Conservation (phyloP, 2,888 invertebrate genomes). For the Mesorhabditis sp. region DNA sequence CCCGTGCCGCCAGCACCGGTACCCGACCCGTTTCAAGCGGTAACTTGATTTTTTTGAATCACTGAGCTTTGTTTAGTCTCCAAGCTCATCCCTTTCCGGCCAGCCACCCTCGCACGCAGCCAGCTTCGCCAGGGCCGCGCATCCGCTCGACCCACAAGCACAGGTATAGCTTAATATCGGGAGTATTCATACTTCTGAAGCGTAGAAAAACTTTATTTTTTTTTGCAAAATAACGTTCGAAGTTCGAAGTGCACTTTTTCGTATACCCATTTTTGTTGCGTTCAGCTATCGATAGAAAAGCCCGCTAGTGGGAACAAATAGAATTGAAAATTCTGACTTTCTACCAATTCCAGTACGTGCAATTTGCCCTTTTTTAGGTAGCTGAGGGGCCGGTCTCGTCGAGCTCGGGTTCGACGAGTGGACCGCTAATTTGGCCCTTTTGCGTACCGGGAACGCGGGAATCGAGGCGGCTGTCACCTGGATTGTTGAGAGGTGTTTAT, state of each 20-base stretch:
- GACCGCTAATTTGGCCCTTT: constrained; percentile 34
- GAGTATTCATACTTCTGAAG: neutral
- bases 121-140: constrained; percentile 5
- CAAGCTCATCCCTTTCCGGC: constrained; percentile 19
- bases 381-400: constrained; percentile 30
- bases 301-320: neutral
- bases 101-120: neutral
- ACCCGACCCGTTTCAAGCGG: too few species aligned
- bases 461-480: constrained; percentile 44
- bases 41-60: too few species aligned
- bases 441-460: constrained; percentile 35
- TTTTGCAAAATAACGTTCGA: constrained; percentile 7
- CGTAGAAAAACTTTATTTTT: neutral
- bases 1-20: too few species aligned
- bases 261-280: neutral
- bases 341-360: neutral
- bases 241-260: neutral
- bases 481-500: constrained; percentile 34
- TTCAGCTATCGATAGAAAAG: neutral
- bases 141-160: constrained; percentile 25
- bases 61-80: neutral
- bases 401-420: constrained; percentile 46
- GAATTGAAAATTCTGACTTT: neutral
- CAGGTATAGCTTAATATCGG: constrained; percentile 14
- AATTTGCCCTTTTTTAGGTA: constrained; percentile 11